Evolutionary conservation across 1,140 invertebrate species (phyloP).

Genomic region (Hormaphis cornu): DNA sequence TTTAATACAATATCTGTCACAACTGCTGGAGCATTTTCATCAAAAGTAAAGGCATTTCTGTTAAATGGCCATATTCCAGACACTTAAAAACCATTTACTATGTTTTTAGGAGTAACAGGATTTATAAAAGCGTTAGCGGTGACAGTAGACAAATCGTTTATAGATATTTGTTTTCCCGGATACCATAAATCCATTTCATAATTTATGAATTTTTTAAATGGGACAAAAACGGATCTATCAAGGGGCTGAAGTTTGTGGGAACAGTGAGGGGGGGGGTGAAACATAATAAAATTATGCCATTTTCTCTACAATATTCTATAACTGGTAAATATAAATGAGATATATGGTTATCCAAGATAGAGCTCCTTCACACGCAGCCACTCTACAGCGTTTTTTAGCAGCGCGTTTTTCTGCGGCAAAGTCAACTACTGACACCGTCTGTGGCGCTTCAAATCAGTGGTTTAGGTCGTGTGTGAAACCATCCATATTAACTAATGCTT

Average conservation of each 20-base stretch:
- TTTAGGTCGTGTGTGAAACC: conserved; percentile 40
- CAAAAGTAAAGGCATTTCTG: conserved; percentile 39
- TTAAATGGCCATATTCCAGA: conserved; percentile 41
- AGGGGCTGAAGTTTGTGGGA: conserved; percentile 45
- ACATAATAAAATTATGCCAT: conserved; percentile 37
- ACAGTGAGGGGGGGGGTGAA: conserved; percentile 42
- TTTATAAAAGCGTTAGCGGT: conserved; percentile 33
- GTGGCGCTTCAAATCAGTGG: too few relatives aligned
- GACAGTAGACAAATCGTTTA: conserved; percentile 39
- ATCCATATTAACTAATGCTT: conserved; percentile 41
- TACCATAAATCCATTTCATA: conserved; percentile 39
- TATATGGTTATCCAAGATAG: conserved; percentile 34
- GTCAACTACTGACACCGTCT: too few relatives aligned
- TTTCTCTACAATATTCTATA: conserved; percentile 35
- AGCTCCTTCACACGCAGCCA: too few relatives aligned
- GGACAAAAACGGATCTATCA: conserved; percentile 43
- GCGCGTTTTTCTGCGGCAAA: too few relatives aligned
- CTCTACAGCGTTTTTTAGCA: too few relatives aligned
- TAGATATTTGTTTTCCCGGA: conserved; percentile 38
- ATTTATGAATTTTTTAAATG: conserved; percentile 40
- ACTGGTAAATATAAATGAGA: conserved; percentile 13
- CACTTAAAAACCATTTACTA: conserved; percentile 37
- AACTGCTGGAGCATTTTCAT: neutral
- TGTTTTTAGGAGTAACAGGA: conserved; percentile 36
- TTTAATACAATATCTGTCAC: neutral